These are phyloP conservation scores for Anoplolepis gracilipes DNA, from an alignment of 1,140 invertebrate genomes.

Conservation along the genomic window DNA sequence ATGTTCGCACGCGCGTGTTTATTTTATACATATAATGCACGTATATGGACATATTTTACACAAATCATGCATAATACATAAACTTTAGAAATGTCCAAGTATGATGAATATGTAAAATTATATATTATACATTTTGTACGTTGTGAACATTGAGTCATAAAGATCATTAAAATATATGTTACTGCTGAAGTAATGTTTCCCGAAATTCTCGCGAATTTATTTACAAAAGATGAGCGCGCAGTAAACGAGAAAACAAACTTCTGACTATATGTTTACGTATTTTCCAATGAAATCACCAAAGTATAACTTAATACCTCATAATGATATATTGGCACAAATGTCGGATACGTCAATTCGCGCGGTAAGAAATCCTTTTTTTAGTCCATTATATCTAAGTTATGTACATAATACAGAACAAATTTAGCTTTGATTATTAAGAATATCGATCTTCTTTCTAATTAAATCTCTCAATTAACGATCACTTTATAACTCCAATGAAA, in stretches of 20 bases:
- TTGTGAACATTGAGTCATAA: constrained; percentile 34
- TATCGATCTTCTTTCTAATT: constrained; percentile 27
- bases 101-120: constrained; percentile 41
- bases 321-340: constrained; percentile 66
- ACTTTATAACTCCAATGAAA: constrained; percentile 63
- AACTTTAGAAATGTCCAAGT: constrained; percentile 55
- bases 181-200: constrained; percentile 7
- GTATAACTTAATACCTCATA: constrained; percentile 30
- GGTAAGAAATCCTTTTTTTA: background rate
- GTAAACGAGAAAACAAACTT: background rate
- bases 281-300: constrained; percentile 13
- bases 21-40: constrained; percentile 22
- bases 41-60: constrained; percentile 21
- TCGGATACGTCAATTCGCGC: constrained; percentile 20
- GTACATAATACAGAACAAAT: constrained; percentile 37
- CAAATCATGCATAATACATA: constrained; percentile 26
- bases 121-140: constrained; percentile 63
- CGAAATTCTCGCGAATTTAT: constrained; percentile 24
- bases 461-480: constrained; percentile 68
- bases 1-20: constrained; percentile 60
- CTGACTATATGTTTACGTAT: background rate
- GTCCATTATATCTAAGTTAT: constrained; percentile 27
- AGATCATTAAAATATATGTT: constrained; percentile 18
- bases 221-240: constrained; percentile 23
- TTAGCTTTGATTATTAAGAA: background rate